These are phyloP conservation scores for Coenobita brevimanus DNA, from an alignment of 1,140 invertebrate genomes.

Conservation along the genomic window DNA sequence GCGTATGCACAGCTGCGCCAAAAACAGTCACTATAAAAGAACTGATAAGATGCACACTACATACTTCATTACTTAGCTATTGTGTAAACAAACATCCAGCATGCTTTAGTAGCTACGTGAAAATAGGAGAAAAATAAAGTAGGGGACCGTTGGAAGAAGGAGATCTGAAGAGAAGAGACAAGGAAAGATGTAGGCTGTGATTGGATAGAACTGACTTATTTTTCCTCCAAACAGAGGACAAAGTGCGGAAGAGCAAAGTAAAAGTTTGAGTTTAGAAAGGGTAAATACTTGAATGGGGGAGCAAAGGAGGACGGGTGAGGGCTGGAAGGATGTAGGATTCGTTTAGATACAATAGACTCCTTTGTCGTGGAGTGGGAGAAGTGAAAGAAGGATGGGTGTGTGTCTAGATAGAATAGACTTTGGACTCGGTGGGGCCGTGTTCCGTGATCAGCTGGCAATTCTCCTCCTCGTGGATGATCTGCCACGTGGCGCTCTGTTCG, in stretches of 20 bases:
- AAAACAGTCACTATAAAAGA: too few species aligned
- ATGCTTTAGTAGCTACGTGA: slow-evolving; percentile 47
- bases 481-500: slow-evolving; percentile 69
- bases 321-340: too few species aligned
- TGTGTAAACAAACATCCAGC: slow-evolving; percentile 34
- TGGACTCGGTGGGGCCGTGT: slow-evolving; percentile 67
- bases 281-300: too few species aligned
- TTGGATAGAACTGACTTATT: too few species aligned
- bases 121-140: neutral
- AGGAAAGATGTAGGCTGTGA: too few species aligned
- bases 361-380: too few species aligned
- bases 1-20: slow-evolving; percentile 46
- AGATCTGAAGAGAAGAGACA: neutral
- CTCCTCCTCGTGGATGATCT: slow-evolving; percentile 67
- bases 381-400: neutral
- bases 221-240: too few species aligned
- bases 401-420: slow-evolving; percentile 68
- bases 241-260: too few species aligned
- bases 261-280: too few species aligned
- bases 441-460: slow-evolving; percentile 69
- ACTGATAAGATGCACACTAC: too few species aligned
- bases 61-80: neutral
- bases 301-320: too few species aligned
- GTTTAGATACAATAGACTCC: too few species aligned
- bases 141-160: neutral